Evolutionary conservation across 2,888 invertebrate species (phyloP), one percentile per base, ranked within the genome.

Genomic region (Lycaena phlaeas): DNA sequence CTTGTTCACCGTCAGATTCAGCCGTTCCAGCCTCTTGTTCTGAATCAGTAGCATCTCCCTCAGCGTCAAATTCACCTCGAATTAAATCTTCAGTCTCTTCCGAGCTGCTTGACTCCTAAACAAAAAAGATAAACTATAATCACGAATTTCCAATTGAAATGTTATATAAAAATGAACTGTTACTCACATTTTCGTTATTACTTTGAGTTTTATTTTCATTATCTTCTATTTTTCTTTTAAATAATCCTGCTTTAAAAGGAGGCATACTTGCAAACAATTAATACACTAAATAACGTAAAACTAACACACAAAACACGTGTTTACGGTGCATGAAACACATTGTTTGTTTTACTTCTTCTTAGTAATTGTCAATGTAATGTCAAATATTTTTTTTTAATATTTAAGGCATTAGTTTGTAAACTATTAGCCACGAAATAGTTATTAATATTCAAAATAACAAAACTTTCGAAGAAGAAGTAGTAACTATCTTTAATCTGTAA

Each of bases 11-110:
- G 38, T 86, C 75, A 3, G 82, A 75, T 9, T 59, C 59, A 7
- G 68, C 71, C n/a, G 59, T 56, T 45, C 81, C 84, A 27, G 73
- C 86, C 39, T 74, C 79, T n/a, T 59, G 60, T 40, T 81, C 81
- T 0, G 81, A 76, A 52, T 81, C 79, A 1, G 77, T 68, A 2
- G 59, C 64, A 37, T 79, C 81, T 2, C 55, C 65, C 1, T 54
- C 66, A 1, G 49, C 57, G 17, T 71, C 63, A 38, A 81, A 43
- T 11, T 62, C 60, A 7, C 70, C 70, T 3, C 45, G 54, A 1
- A 76, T 49, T 37, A 79, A 53, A 6, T 71, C 65, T 34, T 62
- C 63, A 14, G 45, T 53, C 2, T 53, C 59, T 5, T 55, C 64
- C 17, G 57, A 57, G 30, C 45, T 48, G 27, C 43, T 57, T 2